Evolutionary conservation across 1,140 invertebrate genomes (phyloP).

Genomic region (Anoplolepis gracilipes): DNA sequence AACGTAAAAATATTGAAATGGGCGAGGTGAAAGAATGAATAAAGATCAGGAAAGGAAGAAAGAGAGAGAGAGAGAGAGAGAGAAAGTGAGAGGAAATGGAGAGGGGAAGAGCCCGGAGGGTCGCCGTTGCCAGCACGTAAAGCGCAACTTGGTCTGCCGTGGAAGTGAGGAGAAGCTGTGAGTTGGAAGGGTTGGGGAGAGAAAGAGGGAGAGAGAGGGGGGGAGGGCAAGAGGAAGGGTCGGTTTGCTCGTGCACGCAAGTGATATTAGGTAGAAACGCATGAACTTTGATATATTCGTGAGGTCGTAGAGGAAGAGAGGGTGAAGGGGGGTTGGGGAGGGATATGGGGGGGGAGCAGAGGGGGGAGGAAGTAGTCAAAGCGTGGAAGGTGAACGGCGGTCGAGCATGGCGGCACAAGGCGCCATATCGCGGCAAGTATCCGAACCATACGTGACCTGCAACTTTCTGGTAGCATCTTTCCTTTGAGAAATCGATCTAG

Average conservation of each 20-base stretch:
- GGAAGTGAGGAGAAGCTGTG: constrained; percentile 50
- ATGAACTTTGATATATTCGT: constrained; percentile 86
- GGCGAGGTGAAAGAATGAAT: constrained; percentile 84
- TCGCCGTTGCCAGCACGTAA: constrained; percentile 69
- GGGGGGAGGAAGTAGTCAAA: constrained; percentile 42
- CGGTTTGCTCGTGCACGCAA: constrained; percentile 79
- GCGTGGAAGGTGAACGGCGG: constrained; percentile 57
- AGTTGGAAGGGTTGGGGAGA: constrained; percentile 17
- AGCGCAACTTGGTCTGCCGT: constrained; percentile 65
- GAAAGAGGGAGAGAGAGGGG: constrained; percentile 24
- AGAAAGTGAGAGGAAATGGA: constrained; percentile 42
- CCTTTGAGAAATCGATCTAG: constrained; percentile 56
- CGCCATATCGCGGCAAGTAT: constrained; percentile 85
- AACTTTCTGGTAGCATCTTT: constrained; percentile 80
- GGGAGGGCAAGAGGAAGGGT: constrained; percentile 7
- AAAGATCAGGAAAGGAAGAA: constrained; percentile 79
- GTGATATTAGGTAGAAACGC: constrained; percentile 85
- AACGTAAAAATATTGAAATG: constrained; percentile 85
- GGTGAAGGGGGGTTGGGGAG: neutral
- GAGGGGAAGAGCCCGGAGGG: constrained; percentile 47
- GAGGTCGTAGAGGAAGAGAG: constrained; percentile 56
- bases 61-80: constrained; percentile 51
- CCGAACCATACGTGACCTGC: constrained; percentile 85
- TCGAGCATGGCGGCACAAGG: constrained; percentile 67
- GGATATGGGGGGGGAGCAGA: neutral